Percentiles rank a stretch among this genome's conserved stretches.
Conservation (phyloP, 2,113 vertebrate species). For the Falco punctatus region DNA sequence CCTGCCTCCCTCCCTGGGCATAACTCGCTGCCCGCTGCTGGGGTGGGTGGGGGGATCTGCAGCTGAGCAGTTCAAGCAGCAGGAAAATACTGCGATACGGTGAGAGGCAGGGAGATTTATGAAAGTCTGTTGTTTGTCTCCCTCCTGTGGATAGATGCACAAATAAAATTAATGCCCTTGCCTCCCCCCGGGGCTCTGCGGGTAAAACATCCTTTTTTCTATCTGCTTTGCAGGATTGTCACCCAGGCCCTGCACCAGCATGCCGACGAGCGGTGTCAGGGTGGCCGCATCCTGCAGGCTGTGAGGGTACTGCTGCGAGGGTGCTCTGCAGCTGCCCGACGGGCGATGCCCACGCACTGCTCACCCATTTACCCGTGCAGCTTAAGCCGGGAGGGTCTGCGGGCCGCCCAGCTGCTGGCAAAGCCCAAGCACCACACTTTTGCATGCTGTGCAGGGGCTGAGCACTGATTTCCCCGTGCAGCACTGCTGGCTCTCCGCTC, state of each 20-base stretch:
- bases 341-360: rapidly evolving
- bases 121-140: constrained; percentile 55
- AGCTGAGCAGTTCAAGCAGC: not conserved
- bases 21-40: no score
- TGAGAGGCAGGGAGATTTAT: not conserved
- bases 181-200: not conserved
- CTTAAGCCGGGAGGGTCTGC: no score
- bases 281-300: not conserved
- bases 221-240: not conserved
- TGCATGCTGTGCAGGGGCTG: rapidly evolving
- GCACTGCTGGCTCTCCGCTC: not conserved
- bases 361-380: no score
- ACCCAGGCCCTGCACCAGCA: not conserved
- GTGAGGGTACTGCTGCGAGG: no score
- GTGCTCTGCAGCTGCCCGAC: rapidly evolving
- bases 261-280: not conserved
- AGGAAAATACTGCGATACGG: not conserved
- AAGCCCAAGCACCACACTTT: rapidly evolving
- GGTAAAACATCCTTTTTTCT: not conserved
- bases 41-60: no score
- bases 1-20: not conserved
- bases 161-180: not conserved
- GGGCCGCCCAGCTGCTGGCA: not conserved
- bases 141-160: constrained; percentile 59
- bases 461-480: rapidly evolving